Percentiles rank a stretch among this genome's conserved stretches.
These are phyloP conservation scores for Rissa tridactyla DNA, from an alignment of 2,113 vertebrate species.

Conservation along the genomic window DNA sequence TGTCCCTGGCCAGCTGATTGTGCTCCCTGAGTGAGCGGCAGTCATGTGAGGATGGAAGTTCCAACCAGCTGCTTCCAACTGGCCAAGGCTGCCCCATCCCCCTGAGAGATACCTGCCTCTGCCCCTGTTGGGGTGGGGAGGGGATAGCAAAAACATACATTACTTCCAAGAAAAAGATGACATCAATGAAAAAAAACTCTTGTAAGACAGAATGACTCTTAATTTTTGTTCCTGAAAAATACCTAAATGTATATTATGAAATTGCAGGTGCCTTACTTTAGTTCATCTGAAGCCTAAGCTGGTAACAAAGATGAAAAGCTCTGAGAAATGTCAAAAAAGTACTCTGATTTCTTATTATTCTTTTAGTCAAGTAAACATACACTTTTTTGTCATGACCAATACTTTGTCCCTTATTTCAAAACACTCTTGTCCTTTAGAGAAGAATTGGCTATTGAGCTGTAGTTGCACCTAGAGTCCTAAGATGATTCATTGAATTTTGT, in stretches of 20 bases:
- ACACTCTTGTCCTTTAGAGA: neutral
- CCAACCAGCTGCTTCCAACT: neutral
- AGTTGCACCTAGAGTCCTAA: neutral
- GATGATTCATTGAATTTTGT: neutral
- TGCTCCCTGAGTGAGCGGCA: accelerated
- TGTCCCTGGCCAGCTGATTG: neutral
- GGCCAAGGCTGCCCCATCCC: accelerated
- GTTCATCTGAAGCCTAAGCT: neutral
- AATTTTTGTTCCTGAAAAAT: neutral
- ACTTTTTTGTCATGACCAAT: neutral
- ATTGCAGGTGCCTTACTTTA: neutral
- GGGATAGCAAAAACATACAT: accelerated
- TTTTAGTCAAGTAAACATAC: neutral
- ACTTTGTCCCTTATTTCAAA: neutral
- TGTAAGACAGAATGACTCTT: neutral
- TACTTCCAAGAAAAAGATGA: neutral
- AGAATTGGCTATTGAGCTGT: neutral
- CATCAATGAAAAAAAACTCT: accelerated
- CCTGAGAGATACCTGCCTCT: neutral
- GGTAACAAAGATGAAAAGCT: neutral
- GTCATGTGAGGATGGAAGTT: neutral
- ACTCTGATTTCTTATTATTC: neutral
- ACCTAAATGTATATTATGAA: neutral
- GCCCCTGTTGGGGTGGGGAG: accelerated
- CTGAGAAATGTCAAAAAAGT: neutral